A percentile compares a stretch with the other conserved stretches of the same genome.
These are phyloP conservation scores for Cremastinae sp. DNA, from an alignment of 2,888 invertebrate species.

Conservation along the genomic window DNA sequence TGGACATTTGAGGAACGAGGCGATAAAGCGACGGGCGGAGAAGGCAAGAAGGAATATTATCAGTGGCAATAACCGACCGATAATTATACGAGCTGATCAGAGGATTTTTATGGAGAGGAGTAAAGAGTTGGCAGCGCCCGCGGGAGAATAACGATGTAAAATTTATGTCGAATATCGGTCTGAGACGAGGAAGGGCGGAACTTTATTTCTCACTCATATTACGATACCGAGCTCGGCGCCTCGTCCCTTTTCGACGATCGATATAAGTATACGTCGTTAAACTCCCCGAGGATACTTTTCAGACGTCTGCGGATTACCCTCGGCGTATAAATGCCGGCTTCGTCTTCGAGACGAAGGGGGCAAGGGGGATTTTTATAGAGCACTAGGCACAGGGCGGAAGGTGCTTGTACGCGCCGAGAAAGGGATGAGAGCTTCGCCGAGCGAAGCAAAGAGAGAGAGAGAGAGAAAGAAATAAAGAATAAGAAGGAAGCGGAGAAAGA, in stretches of 20 bases:
- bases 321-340: constrained; percentile 33
- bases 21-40: too few species aligned
- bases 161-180: constrained; percentile 22
- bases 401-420: too few species aligned
- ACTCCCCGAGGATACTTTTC: constrained; percentile 46
- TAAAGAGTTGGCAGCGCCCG: neutral
- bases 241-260: neutral
- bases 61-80: too few species aligned
- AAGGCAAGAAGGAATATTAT: too few species aligned
- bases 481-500: neutral
- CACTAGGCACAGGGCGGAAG: constrained; percentile 39
- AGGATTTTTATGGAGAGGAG: neutral
- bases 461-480: constrained; percentile 8
- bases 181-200: constrained; percentile 11
- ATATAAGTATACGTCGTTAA: constrained; percentile 2
- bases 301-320: constrained; percentile 34
- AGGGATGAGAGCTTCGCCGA: too few species aligned
- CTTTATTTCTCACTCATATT: too few species aligned
- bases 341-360: constrained; percentile 40
- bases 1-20: too few species aligned
- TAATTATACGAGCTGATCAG: constrained; percentile 10
- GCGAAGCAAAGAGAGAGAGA: too few species aligned
- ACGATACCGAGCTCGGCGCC: too few species aligned
- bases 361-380: constrained; percentile 50
- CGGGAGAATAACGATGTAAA: constrained; percentile 7